Evolutionary conservation across 2,797 vertebrate species (phyloP).

Genomic region (Pseudochirops cupreus): DNA sequence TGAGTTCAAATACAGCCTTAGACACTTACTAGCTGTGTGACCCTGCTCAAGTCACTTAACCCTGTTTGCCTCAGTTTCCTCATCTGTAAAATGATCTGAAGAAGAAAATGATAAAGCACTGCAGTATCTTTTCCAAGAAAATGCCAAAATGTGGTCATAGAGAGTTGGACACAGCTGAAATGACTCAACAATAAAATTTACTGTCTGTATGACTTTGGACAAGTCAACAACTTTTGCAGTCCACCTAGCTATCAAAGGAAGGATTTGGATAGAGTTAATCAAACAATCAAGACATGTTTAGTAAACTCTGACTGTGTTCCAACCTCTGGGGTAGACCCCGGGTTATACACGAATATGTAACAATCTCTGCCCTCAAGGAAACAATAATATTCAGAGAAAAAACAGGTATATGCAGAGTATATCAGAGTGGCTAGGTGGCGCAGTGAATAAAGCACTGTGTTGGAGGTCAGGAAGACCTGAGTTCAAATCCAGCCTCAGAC

Average conservation of each 20-base stretch:
- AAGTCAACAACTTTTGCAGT: neutral
- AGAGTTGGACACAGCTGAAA: neutral
- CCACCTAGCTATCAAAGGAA: neutral
- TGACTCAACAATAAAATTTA: neutral
- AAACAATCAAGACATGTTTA: neutral
- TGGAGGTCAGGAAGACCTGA: neutral
- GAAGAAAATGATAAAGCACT: neutral
- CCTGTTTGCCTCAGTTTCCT: neutral
- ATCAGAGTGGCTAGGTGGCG: neutral
- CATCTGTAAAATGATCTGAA: neutral
- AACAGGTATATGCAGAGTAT: neutral
- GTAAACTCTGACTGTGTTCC: neutral
- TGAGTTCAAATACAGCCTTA: neutral
- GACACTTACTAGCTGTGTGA: neutral
- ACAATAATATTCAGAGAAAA: neutral
- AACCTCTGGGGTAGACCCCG: neutral
- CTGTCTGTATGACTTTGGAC: neutral
- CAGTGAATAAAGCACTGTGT: neutral
- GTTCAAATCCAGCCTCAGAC: neutral
- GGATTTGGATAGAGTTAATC: neutral
- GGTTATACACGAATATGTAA: neutral
- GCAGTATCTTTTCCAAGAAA: neutral
- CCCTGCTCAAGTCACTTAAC: neutral
- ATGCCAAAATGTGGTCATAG: neutral
- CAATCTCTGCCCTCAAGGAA: neutral